A percentile compares a stretch with the other conserved stretches of the same genome.
Evolutionary conservation across 2,797 vertebrate species (phyloP).

Genomic region (Rhinoraja longicauda): DNA sequence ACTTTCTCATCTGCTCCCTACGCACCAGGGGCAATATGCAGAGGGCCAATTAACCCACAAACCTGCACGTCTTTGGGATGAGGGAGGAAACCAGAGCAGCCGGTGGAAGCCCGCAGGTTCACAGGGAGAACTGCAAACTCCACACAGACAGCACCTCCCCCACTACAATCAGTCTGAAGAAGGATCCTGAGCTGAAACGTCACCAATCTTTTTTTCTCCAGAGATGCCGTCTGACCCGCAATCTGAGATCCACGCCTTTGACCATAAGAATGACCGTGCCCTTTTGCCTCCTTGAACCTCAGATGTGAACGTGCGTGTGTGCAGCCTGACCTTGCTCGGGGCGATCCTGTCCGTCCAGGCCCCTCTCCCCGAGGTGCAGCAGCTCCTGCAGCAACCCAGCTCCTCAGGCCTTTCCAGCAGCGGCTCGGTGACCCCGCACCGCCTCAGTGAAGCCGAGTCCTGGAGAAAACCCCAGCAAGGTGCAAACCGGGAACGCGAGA

Average conservation of each 20-base stretch:
- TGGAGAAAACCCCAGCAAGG: constrained; percentile 46
- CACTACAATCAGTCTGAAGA: too few species aligned
- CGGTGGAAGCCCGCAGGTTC: too few species aligned
- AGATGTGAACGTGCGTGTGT: constrained; percentile 96
- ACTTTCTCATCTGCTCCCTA: too few species aligned
- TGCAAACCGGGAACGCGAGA: constrained; percentile 47
- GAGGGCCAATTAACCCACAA: too few species aligned
- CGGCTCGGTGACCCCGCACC: constrained; percentile 53
- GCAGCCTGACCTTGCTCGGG: constrained; percentile 81
- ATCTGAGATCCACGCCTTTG: background rate
- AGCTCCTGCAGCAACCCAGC: constrained; percentile 78
- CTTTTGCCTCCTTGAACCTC: constrained; percentile 42
- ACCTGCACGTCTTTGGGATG: too few species aligned
- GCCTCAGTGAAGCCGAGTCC: constrained; percentile 45
- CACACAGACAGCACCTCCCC: too few species aligned
- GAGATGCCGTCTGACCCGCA: too few species aligned
- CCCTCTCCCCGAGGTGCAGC: constrained; percentile 81
- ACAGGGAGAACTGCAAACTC: too few species aligned
- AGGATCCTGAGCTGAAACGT: too few species aligned
- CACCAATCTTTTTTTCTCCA: too few species aligned
- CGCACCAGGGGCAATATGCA: too few species aligned
- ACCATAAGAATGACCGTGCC: background rate
- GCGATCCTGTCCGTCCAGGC: constrained; percentile 80
- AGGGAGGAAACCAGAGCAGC: too few species aligned
- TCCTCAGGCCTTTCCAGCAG: constrained; percentile 51